Conservation (phyloP, 2,797 vertebrate genomes). For the Erithacus rubecula region DNA sequence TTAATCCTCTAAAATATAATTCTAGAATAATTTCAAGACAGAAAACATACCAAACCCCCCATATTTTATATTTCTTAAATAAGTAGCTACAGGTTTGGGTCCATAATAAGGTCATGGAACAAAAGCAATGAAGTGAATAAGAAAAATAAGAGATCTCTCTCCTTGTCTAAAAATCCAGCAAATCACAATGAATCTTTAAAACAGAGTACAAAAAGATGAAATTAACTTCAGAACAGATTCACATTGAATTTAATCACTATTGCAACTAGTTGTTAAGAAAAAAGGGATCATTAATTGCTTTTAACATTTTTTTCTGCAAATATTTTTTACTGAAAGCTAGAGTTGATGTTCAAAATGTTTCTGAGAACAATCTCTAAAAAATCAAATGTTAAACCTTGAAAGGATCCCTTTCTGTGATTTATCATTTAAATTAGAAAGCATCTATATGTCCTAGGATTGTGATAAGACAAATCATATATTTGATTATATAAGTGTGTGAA, state of each 20-base stretch:
- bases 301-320: not conserved
- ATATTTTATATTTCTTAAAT: not conserved
- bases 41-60: not conserved
- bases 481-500: not conserved
- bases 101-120: conserved; percentile 9
- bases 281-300: not conserved
- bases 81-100: not conserved
- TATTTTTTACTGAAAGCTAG: not conserved
- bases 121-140: not conserved
- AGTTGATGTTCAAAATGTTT: not conserved
- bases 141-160: not conserved
- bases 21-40: conserved; percentile 33
- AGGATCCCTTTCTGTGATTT: not conserved
- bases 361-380: not conserved
- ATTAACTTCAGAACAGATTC: not conserved
- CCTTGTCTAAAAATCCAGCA: not conserved
- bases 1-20: not conserved
- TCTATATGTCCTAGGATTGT: not conserved
- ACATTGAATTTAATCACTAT: not conserved
- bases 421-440: not conserved
- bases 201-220: not conserved
- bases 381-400: not conserved
- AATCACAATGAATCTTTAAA: not conserved
- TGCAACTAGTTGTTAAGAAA: not conserved
- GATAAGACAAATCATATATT: not conserved